phyloP scores from a whole-genome alignment of 1,140 invertebrate species.

The Aphelinus atriplicis region DNA sequence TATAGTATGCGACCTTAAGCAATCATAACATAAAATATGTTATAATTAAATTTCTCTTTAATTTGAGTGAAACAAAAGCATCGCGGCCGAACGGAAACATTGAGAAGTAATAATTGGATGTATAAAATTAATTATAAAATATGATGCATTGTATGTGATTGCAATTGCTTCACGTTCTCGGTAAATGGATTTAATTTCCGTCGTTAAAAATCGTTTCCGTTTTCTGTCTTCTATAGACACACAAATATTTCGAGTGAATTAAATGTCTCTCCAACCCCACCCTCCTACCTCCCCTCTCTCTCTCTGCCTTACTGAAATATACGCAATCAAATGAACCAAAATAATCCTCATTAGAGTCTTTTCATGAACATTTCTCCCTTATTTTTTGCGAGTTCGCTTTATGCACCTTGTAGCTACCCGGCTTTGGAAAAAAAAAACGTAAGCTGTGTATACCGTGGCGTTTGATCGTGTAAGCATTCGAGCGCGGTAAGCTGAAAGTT shows the following conservation, averaged over 20 bases:
- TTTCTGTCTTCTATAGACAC: no score
- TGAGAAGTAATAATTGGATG: constrained; percentile 2
- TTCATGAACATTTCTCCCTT: no score
- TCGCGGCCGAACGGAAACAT: background rate
- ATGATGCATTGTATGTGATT: background rate
- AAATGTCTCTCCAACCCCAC: no score
- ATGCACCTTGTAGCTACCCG: no score
- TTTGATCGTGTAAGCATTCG: constrained; percentile 1
- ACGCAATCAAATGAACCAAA: no score
- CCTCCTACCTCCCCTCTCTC: no score
- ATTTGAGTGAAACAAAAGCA: constrained; percentile 5
- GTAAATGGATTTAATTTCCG: constrained; percentile 30
- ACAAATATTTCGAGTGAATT: no score
- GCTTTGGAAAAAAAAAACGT: no score
- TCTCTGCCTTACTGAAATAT: no score
- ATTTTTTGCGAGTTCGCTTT: no score
- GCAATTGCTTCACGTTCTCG: background rate
- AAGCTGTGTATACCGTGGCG: background rate
- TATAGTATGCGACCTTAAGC: no score
- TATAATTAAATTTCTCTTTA: constrained; percentile 32
- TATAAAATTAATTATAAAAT: constrained; percentile 36
- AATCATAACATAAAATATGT: constrained; percentile 27
- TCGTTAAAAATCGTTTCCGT: background rate
- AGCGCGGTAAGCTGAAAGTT: background rate
- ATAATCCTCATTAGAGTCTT: no score